phyloP scores from a whole-genome alignment of 1,140 invertebrate species.

The Platorchestia sp. region DNA sequence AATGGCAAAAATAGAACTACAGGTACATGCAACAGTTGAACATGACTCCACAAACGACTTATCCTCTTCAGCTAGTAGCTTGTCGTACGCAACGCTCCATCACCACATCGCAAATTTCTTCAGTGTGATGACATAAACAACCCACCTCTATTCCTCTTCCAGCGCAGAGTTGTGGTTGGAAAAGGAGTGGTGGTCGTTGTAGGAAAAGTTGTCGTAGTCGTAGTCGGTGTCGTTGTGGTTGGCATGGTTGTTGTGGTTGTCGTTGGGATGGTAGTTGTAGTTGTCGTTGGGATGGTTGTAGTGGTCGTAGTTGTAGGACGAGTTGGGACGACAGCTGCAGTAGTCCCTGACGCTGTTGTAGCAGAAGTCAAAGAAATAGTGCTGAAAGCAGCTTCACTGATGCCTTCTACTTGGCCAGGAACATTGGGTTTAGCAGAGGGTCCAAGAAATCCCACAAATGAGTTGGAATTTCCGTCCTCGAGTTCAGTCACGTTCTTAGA shows the following conservation, averaged over 20 bases:
- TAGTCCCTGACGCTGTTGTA: conserved; percentile 55
- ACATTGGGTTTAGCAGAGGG: not conserved
- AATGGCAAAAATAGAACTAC: too few species aligned
- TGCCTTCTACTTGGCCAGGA: conserved; percentile 37
- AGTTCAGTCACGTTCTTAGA: not conserved
- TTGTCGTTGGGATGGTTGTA: conserved; percentile 59
- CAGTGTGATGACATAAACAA: not conserved
- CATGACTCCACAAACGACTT: too few species aligned
- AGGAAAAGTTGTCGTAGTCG: not conserved
- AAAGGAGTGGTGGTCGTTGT: not conserved
- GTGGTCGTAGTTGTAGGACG: conserved; percentile 29
- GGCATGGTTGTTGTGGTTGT: conserved; percentile 54
- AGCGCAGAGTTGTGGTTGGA: conserved; percentile 41
- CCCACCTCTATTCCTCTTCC: conserved; percentile 55
- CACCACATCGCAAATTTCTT: not conserved
- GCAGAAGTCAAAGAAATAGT: conserved; percentile 59
- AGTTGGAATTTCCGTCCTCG: conserved; percentile 3
- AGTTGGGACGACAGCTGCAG: conserved; percentile 30
- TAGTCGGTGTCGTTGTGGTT: not conserved
- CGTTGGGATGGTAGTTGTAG: conserved; percentile 60
- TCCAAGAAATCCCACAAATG: not conserved
- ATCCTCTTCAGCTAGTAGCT: not conserved
- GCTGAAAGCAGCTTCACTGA: not conserved
- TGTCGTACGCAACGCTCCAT: not conserved
- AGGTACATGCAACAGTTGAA: too few species aligned